Evolutionary conservation across 2,113 vertebrate species (phyloP).

Genomic region (Pleuronectes platessa): DNA sequence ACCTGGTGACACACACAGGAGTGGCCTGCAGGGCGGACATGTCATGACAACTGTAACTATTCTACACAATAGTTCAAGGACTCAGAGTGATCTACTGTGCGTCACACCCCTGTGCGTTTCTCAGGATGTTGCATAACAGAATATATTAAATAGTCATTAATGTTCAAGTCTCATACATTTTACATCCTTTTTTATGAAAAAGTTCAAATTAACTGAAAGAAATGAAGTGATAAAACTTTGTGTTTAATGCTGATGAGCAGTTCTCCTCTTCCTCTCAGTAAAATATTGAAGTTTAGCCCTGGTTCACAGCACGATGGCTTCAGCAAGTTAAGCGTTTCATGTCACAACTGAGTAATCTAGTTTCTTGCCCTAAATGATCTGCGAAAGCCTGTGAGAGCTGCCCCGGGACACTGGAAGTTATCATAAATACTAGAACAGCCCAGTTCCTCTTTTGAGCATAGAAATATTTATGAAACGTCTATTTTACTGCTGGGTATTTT

Average conservation of each 20-base stretch:
- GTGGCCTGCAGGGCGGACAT: conserved; percentile 38
- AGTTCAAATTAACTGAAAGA: background rate
- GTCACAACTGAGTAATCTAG: conserved; percentile 1
- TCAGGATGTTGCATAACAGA: background rate
- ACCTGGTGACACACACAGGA: conserved; percentile 21
- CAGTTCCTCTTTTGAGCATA: background rate
- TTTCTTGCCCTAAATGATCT: conserved; percentile 39
- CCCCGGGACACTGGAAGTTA: conserved; percentile 23
- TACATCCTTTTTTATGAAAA: background rate
- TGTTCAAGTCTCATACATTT: background rate
- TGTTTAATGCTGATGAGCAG: background rate
- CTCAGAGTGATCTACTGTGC: background rate
- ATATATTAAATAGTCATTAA: no score
- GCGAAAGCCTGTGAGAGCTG: conserved; percentile 19
- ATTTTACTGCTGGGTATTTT: conserved; percentile 59
- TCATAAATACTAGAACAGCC: conserved; percentile 54
- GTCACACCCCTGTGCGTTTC: background rate
- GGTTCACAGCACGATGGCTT: background rate
- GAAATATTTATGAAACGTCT: conserved; percentile 50
- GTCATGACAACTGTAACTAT: conserved; percentile 27
- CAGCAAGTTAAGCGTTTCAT: background rate
- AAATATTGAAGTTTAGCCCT: conserved; percentile 4
- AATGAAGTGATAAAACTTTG: background rate
- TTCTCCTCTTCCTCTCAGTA: background rate
- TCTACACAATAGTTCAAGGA: background rate